Evolutionary conservation across 1,140 invertebrate species (phyloP).

Genomic region (Battus philenor): DNA sequence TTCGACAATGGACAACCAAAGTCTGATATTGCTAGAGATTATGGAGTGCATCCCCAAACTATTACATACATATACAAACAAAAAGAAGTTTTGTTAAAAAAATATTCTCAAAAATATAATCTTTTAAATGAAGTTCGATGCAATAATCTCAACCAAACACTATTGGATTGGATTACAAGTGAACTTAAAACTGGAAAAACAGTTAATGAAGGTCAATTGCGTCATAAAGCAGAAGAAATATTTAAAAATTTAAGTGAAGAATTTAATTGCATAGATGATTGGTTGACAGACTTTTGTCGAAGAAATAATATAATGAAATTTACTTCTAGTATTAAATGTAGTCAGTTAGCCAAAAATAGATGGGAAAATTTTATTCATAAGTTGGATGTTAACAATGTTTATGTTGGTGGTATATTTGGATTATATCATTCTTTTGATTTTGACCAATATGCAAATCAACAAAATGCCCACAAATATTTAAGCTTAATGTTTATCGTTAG

Average conservation of each 20-base stretch:
- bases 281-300: slow-evolving; percentile 25
- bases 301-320: slow-evolving; percentile 26
- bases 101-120: slow-evolving; percentile 28
- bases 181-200: slow-evolving; percentile 20
- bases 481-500: slow-evolving; percentile 22
- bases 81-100: slow-evolving; percentile 26
- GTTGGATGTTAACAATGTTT: slow-evolving; percentile 19
- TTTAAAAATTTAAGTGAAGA: slow-evolving; percentile 20
- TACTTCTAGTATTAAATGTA: slow-evolving; percentile 18
- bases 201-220: slow-evolving; percentile 23
- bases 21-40: slow-evolving; percentile 26
- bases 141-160: slow-evolving; percentile 23
- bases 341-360: slow-evolving; percentile 16
- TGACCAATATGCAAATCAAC: slow-evolving; percentile 21
- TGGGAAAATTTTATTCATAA: slow-evolving; percentile 23
- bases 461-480: slow-evolving; percentile 20
- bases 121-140: slow-evolving; percentile 22
- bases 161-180: slow-evolving; percentile 25
- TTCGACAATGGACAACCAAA: slow-evolving; percentile 29
- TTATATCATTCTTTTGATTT: slow-evolving; percentile 24
- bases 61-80: slow-evolving; percentile 29
- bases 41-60: slow-evolving; percentile 27
- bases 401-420: slow-evolving; percentile 23
- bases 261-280: slow-evolving; percentile 25
- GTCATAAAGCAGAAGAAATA: slow-evolving; percentile 21